These are phyloP conservation scores for Bradypodion ventrale DNA, from an alignment of 2,797 vertebrate species.

Conservation along the genomic window DNA sequence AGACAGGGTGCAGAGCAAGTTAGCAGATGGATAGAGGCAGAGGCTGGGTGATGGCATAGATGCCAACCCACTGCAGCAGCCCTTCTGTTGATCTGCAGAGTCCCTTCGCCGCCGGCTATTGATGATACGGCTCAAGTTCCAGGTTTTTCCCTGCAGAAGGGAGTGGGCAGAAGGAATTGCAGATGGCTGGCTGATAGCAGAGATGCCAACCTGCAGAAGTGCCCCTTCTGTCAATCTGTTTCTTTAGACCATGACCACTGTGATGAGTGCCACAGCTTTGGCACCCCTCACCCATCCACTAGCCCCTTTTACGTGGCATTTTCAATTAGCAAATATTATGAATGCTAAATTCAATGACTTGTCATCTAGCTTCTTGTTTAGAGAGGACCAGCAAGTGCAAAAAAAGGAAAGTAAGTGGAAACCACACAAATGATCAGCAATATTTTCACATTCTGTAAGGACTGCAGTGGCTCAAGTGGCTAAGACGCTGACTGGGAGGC, in stretches of 20 bases:
- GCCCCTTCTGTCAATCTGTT: background rate
- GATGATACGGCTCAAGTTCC: background rate
- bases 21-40: conserved; percentile 1
- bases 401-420: background rate
- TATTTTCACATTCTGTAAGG: background rate
- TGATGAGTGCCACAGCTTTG: background rate
- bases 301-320: background rate
- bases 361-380: background rate
- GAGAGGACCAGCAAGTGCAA: background rate
- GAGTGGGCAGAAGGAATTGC: conserved; percentile 11
- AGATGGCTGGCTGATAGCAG: conserved; percentile 19
- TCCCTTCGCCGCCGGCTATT: background rate
- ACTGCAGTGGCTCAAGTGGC: no score
- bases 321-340: background rate
- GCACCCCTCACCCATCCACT: background rate
- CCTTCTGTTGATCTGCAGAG: conserved; percentile 10
- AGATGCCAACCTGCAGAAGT: conserved; percentile 15
- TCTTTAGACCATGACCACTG: background rate
- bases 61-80: background rate
- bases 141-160: conserved; percentile 11
- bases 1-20: conserved; percentile 7
- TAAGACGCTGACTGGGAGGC: no score
- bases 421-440: background rate
- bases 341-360: background rate
- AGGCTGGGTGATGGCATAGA: conserved; percentile 3